Conservation (phyloP, 2,888 invertebrate genomes). For the Clunio marinus region DNA sequence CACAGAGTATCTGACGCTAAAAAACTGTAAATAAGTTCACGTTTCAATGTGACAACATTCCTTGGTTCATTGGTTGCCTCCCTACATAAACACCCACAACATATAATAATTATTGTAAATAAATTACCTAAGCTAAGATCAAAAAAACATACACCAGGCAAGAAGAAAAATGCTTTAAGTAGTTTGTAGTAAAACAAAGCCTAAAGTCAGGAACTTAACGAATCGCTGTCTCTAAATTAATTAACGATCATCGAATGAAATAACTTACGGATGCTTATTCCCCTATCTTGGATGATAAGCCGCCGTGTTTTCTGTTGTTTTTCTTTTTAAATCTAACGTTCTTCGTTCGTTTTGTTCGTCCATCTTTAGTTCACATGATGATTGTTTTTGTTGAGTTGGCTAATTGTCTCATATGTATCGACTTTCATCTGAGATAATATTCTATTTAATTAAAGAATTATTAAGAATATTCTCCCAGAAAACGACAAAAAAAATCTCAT, state of each 20-base stretch:
- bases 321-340: not conserved
- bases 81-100: too few species aligned
- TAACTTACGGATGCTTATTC: not conserved
- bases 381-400: conserved; percentile 16
- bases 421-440: too few species aligned
- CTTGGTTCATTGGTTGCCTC: conserved; percentile 11
- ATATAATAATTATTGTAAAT: conserved; percentile 16
- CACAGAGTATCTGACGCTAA: not conserved
- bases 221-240: not conserved
- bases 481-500: too few species aligned
- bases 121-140: too few species aligned
- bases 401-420: not conserved
- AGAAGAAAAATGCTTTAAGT: not conserved
- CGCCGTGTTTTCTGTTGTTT: not conserved
- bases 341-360: too few species aligned
- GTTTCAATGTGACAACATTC: not conserved
- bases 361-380: too few species aligned
- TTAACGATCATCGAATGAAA: not conserved
- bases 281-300: not conserved
- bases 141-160: not conserved
- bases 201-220: not conserved
- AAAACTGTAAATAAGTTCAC: conserved; percentile 2
- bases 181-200: not conserved
- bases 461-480: too few species aligned
- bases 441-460: too few species aligned